phyloP scores from a whole-genome alignment of 2,888 invertebrate genomes.

The Rhagium mordax region DNA sequence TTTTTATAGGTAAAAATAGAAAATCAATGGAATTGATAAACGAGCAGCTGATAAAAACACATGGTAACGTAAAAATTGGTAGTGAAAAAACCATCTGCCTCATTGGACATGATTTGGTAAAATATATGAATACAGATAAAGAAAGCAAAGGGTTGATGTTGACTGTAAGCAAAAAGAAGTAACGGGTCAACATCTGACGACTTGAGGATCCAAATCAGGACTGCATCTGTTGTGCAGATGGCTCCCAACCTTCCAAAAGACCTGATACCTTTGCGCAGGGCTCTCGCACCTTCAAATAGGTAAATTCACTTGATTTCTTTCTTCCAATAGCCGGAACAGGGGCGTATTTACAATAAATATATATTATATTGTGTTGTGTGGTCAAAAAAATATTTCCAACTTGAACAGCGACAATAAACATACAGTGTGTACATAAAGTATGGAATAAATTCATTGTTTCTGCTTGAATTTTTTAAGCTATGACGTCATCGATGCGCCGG shows the following conservation, averaged over 20 bases:
- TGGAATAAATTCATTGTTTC: too few species aligned
- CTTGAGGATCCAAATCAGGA: slow-evolving; percentile 66
- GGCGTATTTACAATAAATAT: background rate
- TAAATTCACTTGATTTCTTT: slow-evolving; percentile 29
- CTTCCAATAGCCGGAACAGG: slow-evolving; percentile 15
- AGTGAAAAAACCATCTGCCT: slow-evolving; percentile 65
- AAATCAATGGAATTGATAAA: slow-evolving; percentile 56
- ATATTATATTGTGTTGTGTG: too few species aligned
- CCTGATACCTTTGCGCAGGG: slow-evolving; percentile 54
- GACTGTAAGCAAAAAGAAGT: slow-evolving; percentile 64
- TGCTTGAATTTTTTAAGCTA: too few species aligned
- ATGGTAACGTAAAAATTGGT: slow-evolving; percentile 65
- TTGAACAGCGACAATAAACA: too few species aligned
- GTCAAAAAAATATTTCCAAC: too few species aligned
- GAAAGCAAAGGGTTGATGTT: slow-evolving; percentile 64
- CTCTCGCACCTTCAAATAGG: slow-evolving; percentile 35
- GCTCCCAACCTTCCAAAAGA: slow-evolving; percentile 51
- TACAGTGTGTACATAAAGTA: too few species aligned
- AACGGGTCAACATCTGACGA: slow-evolving; percentile 67
- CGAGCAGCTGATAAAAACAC: slow-evolving; percentile 67
- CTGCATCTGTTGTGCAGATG: slow-evolving; percentile 70
- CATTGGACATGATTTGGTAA: slow-evolving; percentile 67
- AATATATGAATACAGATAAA: slow-evolving; percentile 65
- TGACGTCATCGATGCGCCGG: too few species aligned
- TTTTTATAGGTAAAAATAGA: slow-evolving; percentile 49